These are phyloP conservation scores for Leptobrachium ailaonicum DNA, from an alignment of 2,113 vertebrate genomes.

Conservation along the genomic window DNA sequence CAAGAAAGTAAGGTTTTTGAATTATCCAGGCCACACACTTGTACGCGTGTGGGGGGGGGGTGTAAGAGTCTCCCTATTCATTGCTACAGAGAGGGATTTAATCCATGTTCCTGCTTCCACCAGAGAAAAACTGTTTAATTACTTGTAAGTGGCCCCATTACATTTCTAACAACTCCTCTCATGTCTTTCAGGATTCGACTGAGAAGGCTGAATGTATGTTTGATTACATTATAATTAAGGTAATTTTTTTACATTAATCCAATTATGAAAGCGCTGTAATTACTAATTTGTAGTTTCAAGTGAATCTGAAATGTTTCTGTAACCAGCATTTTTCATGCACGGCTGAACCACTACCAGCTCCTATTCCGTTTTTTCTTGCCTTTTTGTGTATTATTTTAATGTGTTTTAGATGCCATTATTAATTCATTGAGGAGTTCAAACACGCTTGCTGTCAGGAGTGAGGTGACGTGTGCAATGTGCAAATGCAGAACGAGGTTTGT, in stretches of 20 bases:
- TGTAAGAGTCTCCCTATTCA: not conserved
- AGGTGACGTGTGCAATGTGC: not conserved
- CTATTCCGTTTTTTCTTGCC: not conserved
- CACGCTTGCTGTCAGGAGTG: not conserved
- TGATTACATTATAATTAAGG: constrained; percentile 44
- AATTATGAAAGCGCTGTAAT: constrained; percentile 25
- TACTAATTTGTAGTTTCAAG: constrained; percentile 4
- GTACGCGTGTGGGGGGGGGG: too few relatives aligned
- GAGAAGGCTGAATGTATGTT: constrained; percentile 22
- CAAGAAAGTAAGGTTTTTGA: too few relatives aligned
- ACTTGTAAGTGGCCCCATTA: constrained; percentile 8
- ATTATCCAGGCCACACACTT: too few relatives aligned
- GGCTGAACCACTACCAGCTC: not conserved
- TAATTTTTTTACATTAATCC: constrained; percentile 38
- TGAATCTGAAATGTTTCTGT: not conserved
- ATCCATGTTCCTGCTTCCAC: not conserved
- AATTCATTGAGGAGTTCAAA: not conserved
- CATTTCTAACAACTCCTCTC: not conserved
- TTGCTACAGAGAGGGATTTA: not conserved
- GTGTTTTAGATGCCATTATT: not conserved
- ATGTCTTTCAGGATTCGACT: constrained; percentile 10
- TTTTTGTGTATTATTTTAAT: constrained; percentile 5
- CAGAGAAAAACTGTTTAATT: constrained; percentile 7
- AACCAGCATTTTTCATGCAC: not conserved
- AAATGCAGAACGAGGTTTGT: too few relatives aligned